A percentile compares a stretch with the other conserved stretches of the same genome.
phyloP scores from a whole-genome alignment of 2,113 vertebrate species.

The Pundamilia nyererei region DNA sequence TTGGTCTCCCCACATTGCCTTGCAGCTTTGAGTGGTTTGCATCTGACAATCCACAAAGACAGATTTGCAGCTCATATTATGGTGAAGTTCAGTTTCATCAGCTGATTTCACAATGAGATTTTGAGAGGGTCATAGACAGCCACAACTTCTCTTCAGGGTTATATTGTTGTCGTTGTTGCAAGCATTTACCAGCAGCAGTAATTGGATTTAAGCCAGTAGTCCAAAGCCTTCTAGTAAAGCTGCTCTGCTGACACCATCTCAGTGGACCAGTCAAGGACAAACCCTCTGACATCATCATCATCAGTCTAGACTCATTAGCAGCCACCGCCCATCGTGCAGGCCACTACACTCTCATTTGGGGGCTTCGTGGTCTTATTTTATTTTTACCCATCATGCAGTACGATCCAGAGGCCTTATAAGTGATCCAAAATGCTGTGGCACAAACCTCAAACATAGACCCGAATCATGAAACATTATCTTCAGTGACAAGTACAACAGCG shows the following conservation, averaged over 20 bases:
- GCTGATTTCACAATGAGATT: background rate
- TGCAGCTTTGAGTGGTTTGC: slow-evolving; percentile 3
- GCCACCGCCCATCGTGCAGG: background rate
- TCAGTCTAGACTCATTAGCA: background rate
- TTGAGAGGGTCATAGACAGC: background rate
- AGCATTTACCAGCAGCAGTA: slow-evolving; percentile 13
- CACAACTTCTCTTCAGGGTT: background rate
- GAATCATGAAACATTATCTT: background rate
- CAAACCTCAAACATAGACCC: background rate
- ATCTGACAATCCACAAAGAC: background rate
- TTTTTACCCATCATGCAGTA: background rate
- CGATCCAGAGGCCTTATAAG: background rate
- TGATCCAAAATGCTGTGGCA: background rate
- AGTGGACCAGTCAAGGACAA: slow-evolving; percentile 10
- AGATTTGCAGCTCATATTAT: background rate
- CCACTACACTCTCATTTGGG: background rate
- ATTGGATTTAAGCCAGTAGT: slow-evolving; percentile 54
- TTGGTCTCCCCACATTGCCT: background rate
- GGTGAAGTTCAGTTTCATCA: background rate
- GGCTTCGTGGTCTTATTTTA: background rate
- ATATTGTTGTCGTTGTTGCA: background rate
- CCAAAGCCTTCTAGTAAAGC: slow-evolving; percentile 41
- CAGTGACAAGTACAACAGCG: background rate
- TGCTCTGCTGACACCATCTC: slow-evolving; percentile 14
- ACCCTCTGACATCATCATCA: slow-evolving; percentile 17